These are phyloP conservation scores for Coendou prehensilis DNA, from an alignment of 2,797 vertebrate species.

Conservation along the genomic window DNA sequence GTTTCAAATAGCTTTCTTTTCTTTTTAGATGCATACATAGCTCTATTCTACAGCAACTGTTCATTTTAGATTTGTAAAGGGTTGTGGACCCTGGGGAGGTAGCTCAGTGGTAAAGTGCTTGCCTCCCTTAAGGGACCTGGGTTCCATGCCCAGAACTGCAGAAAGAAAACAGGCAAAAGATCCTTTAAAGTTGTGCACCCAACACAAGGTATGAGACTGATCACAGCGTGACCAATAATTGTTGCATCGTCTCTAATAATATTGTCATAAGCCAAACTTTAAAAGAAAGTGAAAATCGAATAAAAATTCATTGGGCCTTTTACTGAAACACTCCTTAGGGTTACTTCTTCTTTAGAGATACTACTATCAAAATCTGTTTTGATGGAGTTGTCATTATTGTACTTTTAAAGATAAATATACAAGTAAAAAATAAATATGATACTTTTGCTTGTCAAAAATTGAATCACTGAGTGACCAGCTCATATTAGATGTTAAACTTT, in stretches of 20 bases:
- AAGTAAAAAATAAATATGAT: constrained; percentile 43
- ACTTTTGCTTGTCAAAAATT: neutral
- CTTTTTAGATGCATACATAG: neutral
- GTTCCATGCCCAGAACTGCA: neutral
- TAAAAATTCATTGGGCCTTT: neutral
- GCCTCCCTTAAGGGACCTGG: neutral
- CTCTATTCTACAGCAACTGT: neutral
- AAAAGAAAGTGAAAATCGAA: constrained; percentile 8
- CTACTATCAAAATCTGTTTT: constrained; percentile 10
- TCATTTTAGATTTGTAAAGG: constrained; percentile 41
- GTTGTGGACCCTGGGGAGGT: neutral
- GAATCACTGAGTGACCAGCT: neutral
- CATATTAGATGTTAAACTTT: neutral
- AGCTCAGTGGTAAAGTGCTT: neutral
- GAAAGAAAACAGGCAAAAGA: neutral
- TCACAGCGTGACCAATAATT: neutral
- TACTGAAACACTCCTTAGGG: neutral
- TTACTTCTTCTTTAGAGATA: constrained; percentile 25
- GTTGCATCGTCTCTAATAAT: neutral
- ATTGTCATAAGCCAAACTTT: neutral
- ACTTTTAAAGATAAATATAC: constrained; percentile 43
- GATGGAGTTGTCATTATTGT: neutral
- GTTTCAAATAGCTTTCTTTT: neutral
- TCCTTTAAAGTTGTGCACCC: neutral
- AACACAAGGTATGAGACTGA: neutral